phyloP scores from a whole-genome alignment of 2,888 invertebrate species.

The Atrina japonica region DNA sequence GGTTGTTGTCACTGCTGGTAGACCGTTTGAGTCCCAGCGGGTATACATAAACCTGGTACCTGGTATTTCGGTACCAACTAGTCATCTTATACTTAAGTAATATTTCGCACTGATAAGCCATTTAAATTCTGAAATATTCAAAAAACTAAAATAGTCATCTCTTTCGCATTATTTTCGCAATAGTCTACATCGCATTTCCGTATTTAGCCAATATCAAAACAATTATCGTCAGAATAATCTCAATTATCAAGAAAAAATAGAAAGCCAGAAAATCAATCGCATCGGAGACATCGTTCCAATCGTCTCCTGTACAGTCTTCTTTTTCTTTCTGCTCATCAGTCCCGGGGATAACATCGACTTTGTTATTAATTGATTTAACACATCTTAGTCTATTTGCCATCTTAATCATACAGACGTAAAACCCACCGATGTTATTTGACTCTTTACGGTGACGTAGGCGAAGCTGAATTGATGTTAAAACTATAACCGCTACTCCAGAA shows the following conservation, averaged over 20 bases:
- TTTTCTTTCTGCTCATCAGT: no score
- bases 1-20: no score
- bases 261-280: slow-evolving; percentile 20
- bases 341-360: not conserved
- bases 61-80: no score
- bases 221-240: not conserved
- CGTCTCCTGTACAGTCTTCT: not conserved
- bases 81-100: no score
- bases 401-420: not conserved
- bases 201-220: not conserved
- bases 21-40: no score
- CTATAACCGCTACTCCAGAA: not conserved
- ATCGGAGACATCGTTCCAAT: slow-evolving; percentile 12
- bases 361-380: not conserved
- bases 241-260: slow-evolving; percentile 33
- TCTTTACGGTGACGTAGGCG: slow-evolving; percentile 14
- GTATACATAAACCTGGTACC: no score
- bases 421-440: not conserved
- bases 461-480: slow-evolving; percentile 12
- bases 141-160: no score
- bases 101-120: no score
- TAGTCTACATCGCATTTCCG: not conserved
- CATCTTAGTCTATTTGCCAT: not conserved
- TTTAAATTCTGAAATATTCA: no score
- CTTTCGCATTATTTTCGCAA: no score